phyloP scores from a whole-genome alignment of 2,888 invertebrate species.

The Dyspetes luteomarginatus region DNA sequence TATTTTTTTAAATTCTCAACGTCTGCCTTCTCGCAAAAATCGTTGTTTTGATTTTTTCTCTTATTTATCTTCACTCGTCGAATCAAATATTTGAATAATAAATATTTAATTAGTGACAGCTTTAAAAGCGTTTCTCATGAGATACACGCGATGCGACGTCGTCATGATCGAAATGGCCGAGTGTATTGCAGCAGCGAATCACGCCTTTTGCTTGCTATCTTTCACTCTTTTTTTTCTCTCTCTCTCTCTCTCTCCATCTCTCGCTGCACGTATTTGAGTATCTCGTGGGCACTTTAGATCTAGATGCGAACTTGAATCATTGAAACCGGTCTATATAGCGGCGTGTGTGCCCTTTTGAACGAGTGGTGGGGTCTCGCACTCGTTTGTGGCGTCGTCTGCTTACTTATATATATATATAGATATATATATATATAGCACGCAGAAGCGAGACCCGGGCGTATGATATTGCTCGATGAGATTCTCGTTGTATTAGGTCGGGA shows the following conservation, averaged over 20 bases:
- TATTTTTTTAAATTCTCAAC: slow-evolving; percentile 11
- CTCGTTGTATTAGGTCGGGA: slow-evolving; percentile 82
- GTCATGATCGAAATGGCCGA: slow-evolving; percentile 50
- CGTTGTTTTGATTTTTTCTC: not conserved
- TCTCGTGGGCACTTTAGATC: slow-evolving; percentile 71
- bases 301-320: slow-evolving; percentile 79
- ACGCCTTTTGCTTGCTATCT: not conserved
- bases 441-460: slow-evolving; percentile 55
- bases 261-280: slow-evolving; percentile 12
- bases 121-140: slow-evolving; percentile 56
- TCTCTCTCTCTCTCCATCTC: slow-evolving; percentile 2
- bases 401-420: slow-evolving; percentile 29
- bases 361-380: not conserved
- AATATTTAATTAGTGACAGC: slow-evolving; percentile 57
- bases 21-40: slow-evolving; percentile 8
- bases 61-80: slow-evolving; percentile 1
- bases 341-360: slow-evolving; percentile 37
- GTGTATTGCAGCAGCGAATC: slow-evolving; percentile 46
- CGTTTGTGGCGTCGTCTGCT: not conserved
- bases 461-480: slow-evolving; percentile 72
- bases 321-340: slow-evolving; percentile 77
- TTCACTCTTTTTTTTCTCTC: not conserved
- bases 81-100: slow-evolving; percentile 31
- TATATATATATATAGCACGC: too few relatives aligned
- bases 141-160: slow-evolving; percentile 27